These are phyloP conservation scores for Malachius bipustulatus DNA, from an alignment of 2,888 invertebrate genomes.

Conservation along the genomic window DNA sequence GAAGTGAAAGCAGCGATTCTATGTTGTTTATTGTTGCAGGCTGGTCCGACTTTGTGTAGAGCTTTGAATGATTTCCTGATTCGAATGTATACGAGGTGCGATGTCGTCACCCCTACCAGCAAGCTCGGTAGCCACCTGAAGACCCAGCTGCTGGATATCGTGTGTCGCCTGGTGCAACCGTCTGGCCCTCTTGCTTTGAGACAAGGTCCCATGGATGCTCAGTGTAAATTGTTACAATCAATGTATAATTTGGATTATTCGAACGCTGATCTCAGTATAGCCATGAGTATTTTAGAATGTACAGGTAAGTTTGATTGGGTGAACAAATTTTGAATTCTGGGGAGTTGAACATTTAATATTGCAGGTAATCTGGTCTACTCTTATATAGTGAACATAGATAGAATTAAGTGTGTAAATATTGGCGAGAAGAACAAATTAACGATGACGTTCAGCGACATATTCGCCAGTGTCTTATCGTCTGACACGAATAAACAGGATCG, in stretches of 20 bases:
- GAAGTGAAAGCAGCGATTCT: too few species aligned
- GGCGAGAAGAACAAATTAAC: slow-evolving; percentile 41
- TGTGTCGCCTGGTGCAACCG: slow-evolving; percentile 59
- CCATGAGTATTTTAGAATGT: slow-evolving; percentile 61
- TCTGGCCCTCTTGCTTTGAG: slow-evolving; percentile 48
- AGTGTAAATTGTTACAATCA: slow-evolving; percentile 57
- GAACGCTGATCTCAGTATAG: slow-evolving; percentile 56
- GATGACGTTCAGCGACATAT: slow-evolving; percentile 58
- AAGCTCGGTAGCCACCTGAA: slow-evolving; percentile 46
- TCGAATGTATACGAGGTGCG: slow-evolving; percentile 54
- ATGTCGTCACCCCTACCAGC: slow-evolving; percentile 44
- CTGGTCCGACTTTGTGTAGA: slow-evolving; percentile 64
- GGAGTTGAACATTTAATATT: slow-evolving; percentile 12
- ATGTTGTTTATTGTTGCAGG: slow-evolving; percentile 46
- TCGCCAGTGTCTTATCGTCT: slow-evolving; percentile 59
- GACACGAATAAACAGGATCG: slow-evolving; percentile 50
- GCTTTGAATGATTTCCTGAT: slow-evolving; percentile 59
- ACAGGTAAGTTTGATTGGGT: slow-evolving; percentile 42
- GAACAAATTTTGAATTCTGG: not conserved
- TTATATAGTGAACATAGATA: slow-evolving; percentile 43
- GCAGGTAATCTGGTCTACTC: slow-evolving; percentile 41
- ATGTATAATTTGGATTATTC: slow-evolving; percentile 53
- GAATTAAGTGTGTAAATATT: slow-evolving; percentile 43
- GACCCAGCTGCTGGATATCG: slow-evolving; percentile 55
- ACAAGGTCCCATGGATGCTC: slow-evolving; percentile 61